Conservation (phyloP, 2,113 vertebrate genomes). For the Leptodactylus fuscus region DNA sequence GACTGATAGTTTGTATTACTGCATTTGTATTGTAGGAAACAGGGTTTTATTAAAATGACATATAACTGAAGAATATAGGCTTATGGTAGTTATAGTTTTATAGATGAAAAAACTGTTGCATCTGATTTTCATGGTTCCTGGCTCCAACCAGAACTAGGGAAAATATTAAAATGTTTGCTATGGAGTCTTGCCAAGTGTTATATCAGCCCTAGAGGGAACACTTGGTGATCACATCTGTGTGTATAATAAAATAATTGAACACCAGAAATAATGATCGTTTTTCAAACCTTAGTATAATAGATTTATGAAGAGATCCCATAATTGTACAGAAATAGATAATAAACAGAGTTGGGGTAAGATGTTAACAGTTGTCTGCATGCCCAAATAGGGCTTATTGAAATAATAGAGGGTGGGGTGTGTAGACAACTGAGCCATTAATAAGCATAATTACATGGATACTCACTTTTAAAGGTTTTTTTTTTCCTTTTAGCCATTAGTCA, state of each 20-base stretch:
- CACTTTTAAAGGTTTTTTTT: too few species aligned
- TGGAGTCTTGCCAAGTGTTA: conserved; percentile 19
- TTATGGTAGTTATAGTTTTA: background rate
- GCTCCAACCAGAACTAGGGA: background rate
- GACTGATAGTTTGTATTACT: background rate
- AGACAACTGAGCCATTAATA: too few species aligned
- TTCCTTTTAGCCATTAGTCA: too few species aligned
- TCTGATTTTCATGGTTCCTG: background rate
- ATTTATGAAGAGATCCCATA: background rate
- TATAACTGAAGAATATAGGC: background rate
- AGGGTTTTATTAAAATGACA: background rate
- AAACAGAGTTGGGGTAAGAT: too few species aligned
- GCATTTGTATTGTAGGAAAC: background rate
- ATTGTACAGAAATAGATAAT: background rate
- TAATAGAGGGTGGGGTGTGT: background rate
- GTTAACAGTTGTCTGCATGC: background rate
- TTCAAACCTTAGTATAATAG: background rate
- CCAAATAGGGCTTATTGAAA: background rate
- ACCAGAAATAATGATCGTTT: conserved; percentile 8
- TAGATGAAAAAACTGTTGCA: background rate
- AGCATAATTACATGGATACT: too few species aligned
- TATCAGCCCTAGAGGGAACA: conserved; percentile 19
- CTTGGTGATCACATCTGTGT: conserved; percentile 20
- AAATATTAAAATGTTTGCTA: conserved; percentile 19
- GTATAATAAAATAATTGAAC: background rate